Evolutionary conservation across 2,888 invertebrate species (phyloP), one percentile per base, ranked within the genome.

Genomic region (Halocaridina rubra): DNA sequence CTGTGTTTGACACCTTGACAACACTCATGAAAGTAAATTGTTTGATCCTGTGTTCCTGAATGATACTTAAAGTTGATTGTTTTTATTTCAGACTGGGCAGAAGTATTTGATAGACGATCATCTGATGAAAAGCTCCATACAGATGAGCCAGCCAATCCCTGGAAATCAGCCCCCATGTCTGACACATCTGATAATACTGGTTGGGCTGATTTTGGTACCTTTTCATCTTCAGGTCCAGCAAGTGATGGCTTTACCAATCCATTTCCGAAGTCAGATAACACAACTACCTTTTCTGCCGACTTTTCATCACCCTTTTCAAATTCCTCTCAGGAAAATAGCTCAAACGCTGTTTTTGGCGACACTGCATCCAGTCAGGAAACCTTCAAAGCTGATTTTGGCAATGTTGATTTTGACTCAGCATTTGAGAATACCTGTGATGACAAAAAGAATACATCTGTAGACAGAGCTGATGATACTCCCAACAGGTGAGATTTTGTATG

Each of bases 201-300:
- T 30, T 84, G 84, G 84, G 84, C 84, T 39, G 84, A 84, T 75
- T 84, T 84, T 74, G 79, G 84, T 74, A 27, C 59, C 19, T 71
- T 27, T 64, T n/a, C 46, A 30, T 71, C 57, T 27, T 32, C 33
- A 10, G 61, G 79, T 78, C 46, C 79, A 13, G 61, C 64, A 22
- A 27, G 32, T 19, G 46, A 27, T 24, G 84, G 59, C 19, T 46
- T 69, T 13, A 71, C 77, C 29, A 75, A 67, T 7, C 71, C 53
- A 29, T 59, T 33, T 16, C 76, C n/a, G 32, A 46, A 61, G 5
- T n/a, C 57, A n/a, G 69, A 82, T 10, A 64, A 75, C 10, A n/a
- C n/a, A n/a, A 16, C 64, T 24, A 59, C 78, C n/a, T 78, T 84
- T 46, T 13, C 78, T 24, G 69, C 82, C 8, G 78, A 72, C 46